phyloP scores from a whole-genome alignment of 2,888 invertebrate genomes.

The Mythimna albipuncta region DNA sequence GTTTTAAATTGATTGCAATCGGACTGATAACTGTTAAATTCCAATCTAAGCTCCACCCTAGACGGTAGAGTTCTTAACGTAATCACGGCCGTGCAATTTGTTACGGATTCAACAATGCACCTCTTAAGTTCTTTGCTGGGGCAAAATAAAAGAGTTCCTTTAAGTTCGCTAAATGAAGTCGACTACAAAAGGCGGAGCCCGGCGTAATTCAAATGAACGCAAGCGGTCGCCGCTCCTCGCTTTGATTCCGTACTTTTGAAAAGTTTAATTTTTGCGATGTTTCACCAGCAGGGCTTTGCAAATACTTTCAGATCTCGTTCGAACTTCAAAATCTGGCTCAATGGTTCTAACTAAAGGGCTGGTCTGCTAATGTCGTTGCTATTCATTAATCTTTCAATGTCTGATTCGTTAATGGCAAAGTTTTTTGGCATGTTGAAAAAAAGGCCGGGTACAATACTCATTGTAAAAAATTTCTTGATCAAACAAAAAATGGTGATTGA shows the following conservation, averaged over 20 bases:
- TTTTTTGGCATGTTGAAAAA: slow-evolving; percentile 47
- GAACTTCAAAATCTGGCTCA: slow-evolving; percentile 68
- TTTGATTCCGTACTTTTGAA: slow-evolving; percentile 85
- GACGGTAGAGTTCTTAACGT: slow-evolving; percentile 80
- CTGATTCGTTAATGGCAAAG: slow-evolving; percentile 53
- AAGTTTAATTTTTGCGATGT: slow-evolving; percentile 88
- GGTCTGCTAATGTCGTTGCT: slow-evolving; percentile 51
- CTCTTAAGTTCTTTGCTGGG: slow-evolving; percentile 85
- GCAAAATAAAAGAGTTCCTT: slow-evolving; percentile 86
- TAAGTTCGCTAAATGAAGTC: slow-evolving; percentile 89
- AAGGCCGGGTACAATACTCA: slow-evolving; percentile 36
- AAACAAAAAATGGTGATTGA: slow-evolving; percentile 54
- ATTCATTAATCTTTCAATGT: slow-evolving; percentile 60
- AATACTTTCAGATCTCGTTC: slow-evolving; percentile 79
- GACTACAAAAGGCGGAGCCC: slow-evolving; percentile 88
- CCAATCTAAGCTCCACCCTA: slow-evolving; percentile 79
- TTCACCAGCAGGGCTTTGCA: slow-evolving; percentile 82
- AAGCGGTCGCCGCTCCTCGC: slow-evolving; percentile 79
- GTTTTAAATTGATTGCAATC: slow-evolving; percentile 74
- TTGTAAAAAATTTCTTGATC: slow-evolving; percentile 47
- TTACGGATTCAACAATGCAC: slow-evolving; percentile 90
- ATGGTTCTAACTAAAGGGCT: slow-evolving; percentile 67
- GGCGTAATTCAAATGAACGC: slow-evolving; percentile 88
- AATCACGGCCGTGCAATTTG: slow-evolving; percentile 88
- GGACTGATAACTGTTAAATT: slow-evolving; percentile 79